These are phyloP conservation scores for Sphaerodactylus townsendi DNA, from an alignment of 2,113 vertebrate species.

Conservation along the genomic window DNA sequence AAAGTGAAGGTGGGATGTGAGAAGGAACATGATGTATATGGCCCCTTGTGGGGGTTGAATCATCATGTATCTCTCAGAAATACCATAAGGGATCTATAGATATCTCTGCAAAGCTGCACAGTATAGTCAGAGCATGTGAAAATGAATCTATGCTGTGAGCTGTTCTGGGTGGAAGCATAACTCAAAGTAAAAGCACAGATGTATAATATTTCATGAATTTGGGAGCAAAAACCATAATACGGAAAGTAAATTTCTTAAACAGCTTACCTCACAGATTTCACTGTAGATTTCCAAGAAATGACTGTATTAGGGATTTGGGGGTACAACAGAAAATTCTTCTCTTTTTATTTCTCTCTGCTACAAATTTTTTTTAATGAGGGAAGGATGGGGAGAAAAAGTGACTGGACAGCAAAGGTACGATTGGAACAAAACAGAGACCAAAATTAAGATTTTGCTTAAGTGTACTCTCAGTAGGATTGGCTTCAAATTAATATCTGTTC, in stretches of 20 bases:
- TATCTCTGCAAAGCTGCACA: constrained; percentile 24
- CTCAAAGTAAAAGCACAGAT: background rate
- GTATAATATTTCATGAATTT: background rate
- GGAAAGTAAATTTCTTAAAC: background rate
- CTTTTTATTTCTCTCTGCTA: background rate
- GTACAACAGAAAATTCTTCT: background rate
- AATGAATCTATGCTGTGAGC: background rate
- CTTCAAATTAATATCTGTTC: background rate
- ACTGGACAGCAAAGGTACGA: background rate
- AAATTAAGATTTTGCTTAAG: background rate
- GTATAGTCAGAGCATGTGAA: background rate
- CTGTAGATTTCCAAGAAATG: background rate
- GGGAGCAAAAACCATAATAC: background rate
- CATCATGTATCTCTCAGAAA: constrained; percentile 17
- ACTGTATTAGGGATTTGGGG: background rate
- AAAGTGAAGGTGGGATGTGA: constrained; percentile 13
- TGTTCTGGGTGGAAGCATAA: background rate
- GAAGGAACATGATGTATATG: constrained; percentile 12
- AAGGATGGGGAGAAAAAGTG: constrained; percentile 10
- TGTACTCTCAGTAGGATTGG: background rate
- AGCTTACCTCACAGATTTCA: background rate
- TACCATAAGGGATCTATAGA: constrained; percentile 9
- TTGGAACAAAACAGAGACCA: background rate
- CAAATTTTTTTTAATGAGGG: background rate
- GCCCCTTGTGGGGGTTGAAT: background rate